Base-by-base conservation (phyloP, 1,140 invertebrate genomes). In the Agrypnia vestita region DNA sequence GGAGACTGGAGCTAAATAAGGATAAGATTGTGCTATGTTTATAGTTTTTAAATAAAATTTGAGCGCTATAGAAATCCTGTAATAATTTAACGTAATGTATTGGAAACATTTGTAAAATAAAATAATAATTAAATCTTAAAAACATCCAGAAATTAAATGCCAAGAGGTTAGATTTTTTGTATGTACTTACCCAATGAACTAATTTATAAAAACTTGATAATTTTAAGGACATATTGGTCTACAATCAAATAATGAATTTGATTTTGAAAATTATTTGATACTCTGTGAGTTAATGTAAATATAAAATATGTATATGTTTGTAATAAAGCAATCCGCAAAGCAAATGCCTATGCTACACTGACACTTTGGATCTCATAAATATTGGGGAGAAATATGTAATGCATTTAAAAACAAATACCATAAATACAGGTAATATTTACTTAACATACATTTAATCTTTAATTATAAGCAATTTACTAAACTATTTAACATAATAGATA, bases 401-500 rank as follows among this genome's bases (percentile, higher is more conserved):
- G 61, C 35, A 13, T 25, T 62, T 6, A 62, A 51, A 71, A 71
- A 51, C 10, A 71, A 71, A 71, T 21, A 51, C 67, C 44, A 21
- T 71, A 51, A 71, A 51, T 49, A 51, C 19, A 71, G 44, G 35
- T 64, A 64, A 64, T 25, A 51, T 71, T 49, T 71, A 49, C 67
- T 71, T 71, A 71, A 13, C 15, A 51, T 71, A 71, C 67, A 21
- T 49, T 44, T 74, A 51, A 72, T 56, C 35, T 77, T 64, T 77
- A 77, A 53, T 77, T 77, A 67, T 67, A 77, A 77, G 75, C 75
- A 67, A 77, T 77, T 78, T 78, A 78, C 51, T 78, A 78, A 59
- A 79, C 77, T 80, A 80, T 80, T 80, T 76, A 83, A 82, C 81
- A 64, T 82, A 82, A 81, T 81, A 76, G 72, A 82, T 78, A 82